Evolutionary conservation across 2,797 vertebrate genomes (phyloP), one percentile per base, ranked within the genome.

Genomic region (Rhynchotus rufescens): DNA sequence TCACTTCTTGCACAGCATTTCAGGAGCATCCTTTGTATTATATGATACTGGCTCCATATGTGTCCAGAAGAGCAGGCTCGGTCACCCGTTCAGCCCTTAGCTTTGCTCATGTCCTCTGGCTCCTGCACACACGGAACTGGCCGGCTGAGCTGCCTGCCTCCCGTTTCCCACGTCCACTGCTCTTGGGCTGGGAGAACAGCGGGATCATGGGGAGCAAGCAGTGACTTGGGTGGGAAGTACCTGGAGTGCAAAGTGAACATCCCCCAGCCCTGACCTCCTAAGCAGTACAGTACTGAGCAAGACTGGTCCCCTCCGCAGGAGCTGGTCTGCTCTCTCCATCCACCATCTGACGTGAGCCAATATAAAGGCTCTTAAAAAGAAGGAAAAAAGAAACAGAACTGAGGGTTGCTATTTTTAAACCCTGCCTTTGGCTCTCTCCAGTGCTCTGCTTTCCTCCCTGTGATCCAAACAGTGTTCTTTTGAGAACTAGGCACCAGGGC

Each of bases 351-450:
- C 80, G 88, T 59, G 85, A 90, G 93, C 80, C 80, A 86, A 76
- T 90, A 92, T 91, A 80, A 78, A 94, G 87, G 56, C 89, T 67
- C 73, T 94, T 94, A 74, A 93, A 85, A 94, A 85, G 65, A 92
- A 92, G 81, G 72, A 94, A 92, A 96, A 94, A 92, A 89, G 84
- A 96, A 89, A 47, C 69, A 89, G 90, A 94, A 86, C 87, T 94
- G 89, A 93, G 93, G 91, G 67, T 80, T 82, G 56, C 93, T 93
- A 94, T 76, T 84, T 94, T 96, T 72, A 94, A 94, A 92, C 57
- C 74, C 65, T 80, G 49, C 69, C 90, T 84, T 76, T 92, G 88
- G 85, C 84, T 86, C 62, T 74, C 62, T 86, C 64, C 86, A 67
- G 86, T 52, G 17, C 62, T 82, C 52, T 77, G 86, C 95, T 83